Conservation (phyloP, 2,797 vertebrate genomes). For the Hyperoplus lanceolatus region DNA sequence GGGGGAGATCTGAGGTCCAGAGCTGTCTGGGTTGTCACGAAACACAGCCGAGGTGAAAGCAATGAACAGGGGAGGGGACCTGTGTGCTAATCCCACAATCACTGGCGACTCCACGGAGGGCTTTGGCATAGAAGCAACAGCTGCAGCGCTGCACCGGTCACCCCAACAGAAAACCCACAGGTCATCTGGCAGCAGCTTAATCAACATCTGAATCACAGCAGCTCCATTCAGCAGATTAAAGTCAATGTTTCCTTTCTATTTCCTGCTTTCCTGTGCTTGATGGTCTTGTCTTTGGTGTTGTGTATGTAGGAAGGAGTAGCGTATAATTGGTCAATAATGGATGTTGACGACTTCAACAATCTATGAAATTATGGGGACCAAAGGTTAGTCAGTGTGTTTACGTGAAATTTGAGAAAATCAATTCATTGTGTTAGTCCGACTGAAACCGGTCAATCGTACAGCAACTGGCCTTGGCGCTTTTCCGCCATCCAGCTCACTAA, state of each 20-base stretch:
- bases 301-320: slow-evolving; percentile 9
- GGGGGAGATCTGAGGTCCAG: slow-evolving; percentile 56
- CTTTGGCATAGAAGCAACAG: slow-evolving; percentile 83
- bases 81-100: slow-evolving; percentile 74
- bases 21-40: slow-evolving; percentile 60
- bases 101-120: slow-evolving; percentile 66
- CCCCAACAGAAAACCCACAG: slow-evolving; percentile 71
- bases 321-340: slow-evolving; percentile 38
- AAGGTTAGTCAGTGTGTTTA: too few relatives aligned
- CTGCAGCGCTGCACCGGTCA: slow-evolving; percentile 78
- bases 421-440: too few relatives aligned
- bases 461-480: too few relatives aligned
- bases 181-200: slow-evolving; percentile 86
- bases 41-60: slow-evolving; percentile 68
- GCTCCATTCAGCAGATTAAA: slow-evolving; percentile 86
- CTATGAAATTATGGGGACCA: too few relatives aligned
- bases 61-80: slow-evolving; percentile 69
- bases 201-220: slow-evolving; percentile 86
- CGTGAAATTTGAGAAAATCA: too few relatives aligned
- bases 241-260: slow-evolving; percentile 59
- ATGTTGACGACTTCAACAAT: slow-evolving; percentile 40
- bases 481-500: too few relatives aligned
- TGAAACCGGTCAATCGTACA: too few relatives aligned
- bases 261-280: slow-evolving; percentile 7
- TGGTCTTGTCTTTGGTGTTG: neutral